Evolutionary conservation across 2,888 invertebrate genomes (phyloP).

Genomic region (Amblyjoppa proteus): DNA sequence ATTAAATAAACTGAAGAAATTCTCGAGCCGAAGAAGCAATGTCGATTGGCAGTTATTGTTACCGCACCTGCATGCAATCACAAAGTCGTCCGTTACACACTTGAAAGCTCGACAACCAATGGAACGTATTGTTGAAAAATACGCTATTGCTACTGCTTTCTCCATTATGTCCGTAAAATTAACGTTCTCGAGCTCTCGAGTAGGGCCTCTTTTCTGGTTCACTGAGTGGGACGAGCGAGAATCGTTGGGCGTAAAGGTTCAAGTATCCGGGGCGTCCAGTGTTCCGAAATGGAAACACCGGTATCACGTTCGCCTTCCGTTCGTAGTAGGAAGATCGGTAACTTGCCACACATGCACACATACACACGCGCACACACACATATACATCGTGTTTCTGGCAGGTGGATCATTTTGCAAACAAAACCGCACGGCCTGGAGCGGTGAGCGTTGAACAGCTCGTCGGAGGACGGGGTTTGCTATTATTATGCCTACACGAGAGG

Average conservation of each 20-base stretch:
- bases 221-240: slow-evolving; percentile 1
- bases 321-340: slow-evolving; percentile 6
- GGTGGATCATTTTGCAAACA: slow-evolving; percentile 43
- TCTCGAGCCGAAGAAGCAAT: too few relatives aligned
- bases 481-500: slow-evolving; percentile 6
- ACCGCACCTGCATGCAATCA: too few relatives aligned
- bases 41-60: too few relatives aligned
- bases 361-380: not conserved
- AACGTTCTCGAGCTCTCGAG: not conserved
- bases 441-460: slow-evolving; percentile 26
- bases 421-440: slow-evolving; percentile 9
- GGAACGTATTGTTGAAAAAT: too few relatives aligned
- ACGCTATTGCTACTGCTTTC: too few relatives aligned
- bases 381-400: slow-evolving; percentile 18
- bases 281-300: slow-evolving; percentile 15
- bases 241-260: slow-evolving; percentile 10
- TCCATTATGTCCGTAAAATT: not conserved
- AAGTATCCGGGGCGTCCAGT: slow-evolving; percentile 7
- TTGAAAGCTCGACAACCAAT: too few relatives aligned
- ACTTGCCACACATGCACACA: not conserved
- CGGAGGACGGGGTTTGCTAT: not conserved
- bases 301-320: slow-evolving; percentile 32
- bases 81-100: too few relatives aligned
- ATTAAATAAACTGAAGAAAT: too few relatives aligned
- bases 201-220: not conserved